Conservation (phyloP, 1,140 invertebrate species). For the Brachionus plicatilis region DNA sequence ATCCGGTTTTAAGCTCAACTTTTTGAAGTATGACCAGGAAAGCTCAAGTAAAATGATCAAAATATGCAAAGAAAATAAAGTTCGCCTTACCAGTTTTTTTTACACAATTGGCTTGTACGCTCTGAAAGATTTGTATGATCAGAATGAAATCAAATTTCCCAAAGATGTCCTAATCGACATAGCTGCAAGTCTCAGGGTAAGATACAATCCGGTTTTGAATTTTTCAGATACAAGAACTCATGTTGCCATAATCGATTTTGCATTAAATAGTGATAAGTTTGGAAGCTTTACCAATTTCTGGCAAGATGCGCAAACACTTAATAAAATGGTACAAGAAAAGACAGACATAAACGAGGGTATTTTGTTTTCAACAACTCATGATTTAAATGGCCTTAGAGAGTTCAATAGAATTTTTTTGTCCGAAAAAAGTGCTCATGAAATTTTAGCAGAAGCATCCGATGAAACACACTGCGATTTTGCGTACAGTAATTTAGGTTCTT, state of each 20-base stretch:
- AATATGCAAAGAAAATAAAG: background rate
- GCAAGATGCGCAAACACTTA: background rate
- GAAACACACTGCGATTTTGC: background rate
- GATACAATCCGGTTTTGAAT: constrained; percentile 13
- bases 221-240: constrained; percentile 15
- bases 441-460: background rate
- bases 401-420: background rate
- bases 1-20: constrained; percentile 2
- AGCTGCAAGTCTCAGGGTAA: background rate
- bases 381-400: background rate
- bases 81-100: constrained; percentile 5
- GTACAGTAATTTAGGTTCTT: constrained; percentile 12
- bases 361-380: background rate
- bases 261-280: background rate
- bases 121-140: background rate
- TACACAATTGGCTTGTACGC: constrained; percentile 6
- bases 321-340: background rate
- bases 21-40: background rate
- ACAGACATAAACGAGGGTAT: background rate
- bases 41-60: background rate
- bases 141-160: constrained; percentile 24
- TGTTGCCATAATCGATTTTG: background rate
- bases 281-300: constrained; percentile 23
- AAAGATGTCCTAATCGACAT: background rate
- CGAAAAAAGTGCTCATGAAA: background rate